Evolutionary conservation across 1,140 invertebrate genomes (phyloP).

Genomic region (Pseudomyrmex sp.): DNA sequence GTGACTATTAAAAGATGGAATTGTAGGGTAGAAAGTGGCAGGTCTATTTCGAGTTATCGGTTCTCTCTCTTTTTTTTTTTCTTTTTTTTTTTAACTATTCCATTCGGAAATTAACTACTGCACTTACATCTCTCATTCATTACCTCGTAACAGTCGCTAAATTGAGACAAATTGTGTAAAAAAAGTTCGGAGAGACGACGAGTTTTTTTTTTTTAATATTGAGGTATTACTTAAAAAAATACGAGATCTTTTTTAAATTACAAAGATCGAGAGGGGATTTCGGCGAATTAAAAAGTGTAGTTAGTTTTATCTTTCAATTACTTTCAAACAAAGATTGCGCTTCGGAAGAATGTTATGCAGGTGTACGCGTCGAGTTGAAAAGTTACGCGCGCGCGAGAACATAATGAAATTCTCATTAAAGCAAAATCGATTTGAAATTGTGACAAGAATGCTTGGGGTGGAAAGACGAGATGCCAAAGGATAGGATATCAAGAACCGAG

Average conservation of each 20-base stretch:
- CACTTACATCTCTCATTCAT: conserved; percentile 53
- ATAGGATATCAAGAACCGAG: neutral
- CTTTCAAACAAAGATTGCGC: neutral
- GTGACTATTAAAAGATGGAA: neutral
- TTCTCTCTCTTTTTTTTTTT: neutral
- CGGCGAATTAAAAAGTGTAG: neutral
- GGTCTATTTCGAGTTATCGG: neutral
- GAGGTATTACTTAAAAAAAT: neutral
- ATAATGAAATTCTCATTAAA: conserved; percentile 48
- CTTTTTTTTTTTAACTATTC: conserved; percentile 27
- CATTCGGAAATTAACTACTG: conserved; percentile 20
- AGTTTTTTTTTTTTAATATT: conserved; percentile 8
- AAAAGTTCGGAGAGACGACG: neutral
- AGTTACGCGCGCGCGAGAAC: neutral
- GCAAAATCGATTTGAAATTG: conserved; percentile 51
- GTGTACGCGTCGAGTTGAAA: conserved; percentile 29
- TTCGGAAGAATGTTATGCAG: neutral
- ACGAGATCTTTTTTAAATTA: neutral
- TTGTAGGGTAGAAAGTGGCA: neutral
- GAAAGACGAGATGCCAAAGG: conserved; percentile 28
- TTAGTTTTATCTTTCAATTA: conserved; percentile 3
- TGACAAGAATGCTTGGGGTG: conserved; percentile 30
- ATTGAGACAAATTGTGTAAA: neutral
- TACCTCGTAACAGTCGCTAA: conserved; percentile 10
- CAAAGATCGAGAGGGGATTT: neutral